Evolutionary conservation across 2,888 invertebrate genomes (phyloP).

Genomic region (Syrista parreyssii): DNA sequence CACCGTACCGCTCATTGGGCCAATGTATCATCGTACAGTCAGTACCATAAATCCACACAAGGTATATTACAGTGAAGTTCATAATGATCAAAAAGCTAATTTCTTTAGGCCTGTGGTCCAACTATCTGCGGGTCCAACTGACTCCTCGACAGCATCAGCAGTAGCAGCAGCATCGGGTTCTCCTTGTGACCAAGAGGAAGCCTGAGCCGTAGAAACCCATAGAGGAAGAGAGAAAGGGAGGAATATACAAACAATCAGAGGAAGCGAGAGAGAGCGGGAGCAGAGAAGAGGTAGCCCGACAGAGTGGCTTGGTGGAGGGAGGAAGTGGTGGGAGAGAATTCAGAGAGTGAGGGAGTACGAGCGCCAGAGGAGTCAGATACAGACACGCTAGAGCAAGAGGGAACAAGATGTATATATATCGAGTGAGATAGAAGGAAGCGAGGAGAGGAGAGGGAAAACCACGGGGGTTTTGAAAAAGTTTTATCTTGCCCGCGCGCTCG

Average conservation of each 20-base stretch:
- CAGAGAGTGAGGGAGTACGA: constrained; percentile 14
- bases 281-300: constrained; percentile 18
- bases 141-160: neutral
- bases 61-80: neutral
- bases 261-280: constrained; percentile 20
- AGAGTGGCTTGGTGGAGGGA: constrained; percentile 9
- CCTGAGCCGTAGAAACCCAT: constrained; percentile 30
- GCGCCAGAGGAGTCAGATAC: constrained; percentile 13
- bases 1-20: neutral
- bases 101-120: neutral
- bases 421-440: neutral
- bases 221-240: constrained; percentile 10
- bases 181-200: neutral
- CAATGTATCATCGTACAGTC: neutral
- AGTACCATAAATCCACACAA: neutral
- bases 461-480: constrained; percentile 63
- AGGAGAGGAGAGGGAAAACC: constrained; percentile 45
- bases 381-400: neutral
- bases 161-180: neutral
- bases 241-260: neutral
- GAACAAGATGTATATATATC: neutral
- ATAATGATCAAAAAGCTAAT: neutral
- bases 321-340: neutral
- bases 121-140: neutral
- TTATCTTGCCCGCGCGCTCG: constrained; percentile 62